Base-by-base conservation (phyloP, 1,140 invertebrate species). In the Parasteatoda tepidariorum region DNA sequence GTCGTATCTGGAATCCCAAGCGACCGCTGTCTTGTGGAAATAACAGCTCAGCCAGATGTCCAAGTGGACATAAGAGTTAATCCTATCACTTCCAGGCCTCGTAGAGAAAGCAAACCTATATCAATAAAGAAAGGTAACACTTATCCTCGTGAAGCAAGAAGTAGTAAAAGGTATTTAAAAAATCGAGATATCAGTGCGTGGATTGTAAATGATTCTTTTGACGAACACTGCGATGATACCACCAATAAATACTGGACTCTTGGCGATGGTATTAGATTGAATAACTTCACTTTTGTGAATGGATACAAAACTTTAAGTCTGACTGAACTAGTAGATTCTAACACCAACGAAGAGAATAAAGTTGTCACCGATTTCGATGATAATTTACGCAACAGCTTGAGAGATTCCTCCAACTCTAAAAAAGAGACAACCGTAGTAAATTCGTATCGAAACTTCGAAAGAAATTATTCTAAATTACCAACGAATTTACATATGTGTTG, bases 231-330 rank as follows among this genome's bases (percentile, higher is more conserved):
- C 28, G 70, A 74, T 28, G 68, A 83, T 11, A 54, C 22, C 7
- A 13, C 54, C 2, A 48, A 48, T 13, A 83, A 74, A 66, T 62
- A 33, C 13, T 73, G 38, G 34, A 74, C 68, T 66, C 31, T 83
- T n/a, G 81, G 66, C 38, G 81, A 83, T 24, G 81, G 81, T 2
- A 83, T 83, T 22, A 54, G 81, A 13, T 48, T 83, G 15, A 83
- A 83, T 28, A 83, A 83, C 26, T 83, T 83, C 28, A 73, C 81
- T 18, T 74, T 83, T n/a, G 81, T 74, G 3, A 83, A 83, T 66
- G 81, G 81, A n/a, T 34, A 48, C 18, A 83, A 83, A 24, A 74
- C 81, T 34, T 59, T 83, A 31, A 83, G 81, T 26, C 68, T 83
- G 24, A 83, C 81, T 24, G 81, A 83, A 66, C 48, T 83, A 4